Evolutionary conservation across 2,797 vertebrate genomes (phyloP).

Genomic region (Argentina silus): DNA sequence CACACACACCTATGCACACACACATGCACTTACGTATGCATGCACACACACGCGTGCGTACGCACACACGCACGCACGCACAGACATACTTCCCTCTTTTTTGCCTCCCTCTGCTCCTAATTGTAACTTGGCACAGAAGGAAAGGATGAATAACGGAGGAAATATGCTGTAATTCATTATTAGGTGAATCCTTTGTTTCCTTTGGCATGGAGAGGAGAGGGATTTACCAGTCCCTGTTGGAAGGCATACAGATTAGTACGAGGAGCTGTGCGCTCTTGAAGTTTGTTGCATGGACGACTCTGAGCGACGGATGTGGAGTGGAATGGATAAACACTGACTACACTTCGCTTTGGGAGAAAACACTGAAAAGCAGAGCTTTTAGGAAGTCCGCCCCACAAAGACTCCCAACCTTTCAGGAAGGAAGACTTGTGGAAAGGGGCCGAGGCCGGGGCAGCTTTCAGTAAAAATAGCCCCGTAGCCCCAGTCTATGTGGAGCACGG

Average conservation of each 20-base stretch:
- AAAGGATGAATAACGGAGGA: constrained; percentile 39
- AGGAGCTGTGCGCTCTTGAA: constrained; percentile 39
- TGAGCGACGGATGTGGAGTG: constrained; percentile 25
- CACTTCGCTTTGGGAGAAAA: not conserved
- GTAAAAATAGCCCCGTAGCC: not conserved
- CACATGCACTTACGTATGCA: not conserved
- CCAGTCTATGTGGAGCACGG: constrained; percentile 14
- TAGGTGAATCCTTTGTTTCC: constrained; percentile 67
- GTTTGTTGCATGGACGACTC: constrained; percentile 27
- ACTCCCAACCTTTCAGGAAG: not conserved
- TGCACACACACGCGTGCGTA: no score
- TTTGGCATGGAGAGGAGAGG: constrained; percentile 35
- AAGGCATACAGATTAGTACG: constrained; percentile 61
- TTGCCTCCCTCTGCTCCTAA: constrained; percentile 32
- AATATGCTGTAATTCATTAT: constrained; percentile 52
- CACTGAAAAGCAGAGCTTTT: constrained; percentile 1
- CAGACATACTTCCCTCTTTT: not conserved
- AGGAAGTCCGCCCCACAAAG: not conserved
- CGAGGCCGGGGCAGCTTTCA: not conserved
- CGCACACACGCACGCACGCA: no score
- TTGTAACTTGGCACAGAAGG: not conserved
- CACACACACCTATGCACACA: constrained; percentile 39
- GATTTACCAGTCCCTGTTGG: constrained; percentile 51
- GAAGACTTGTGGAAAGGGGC: not conserved
- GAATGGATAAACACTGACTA: constrained; percentile 39